These are phyloP conservation scores for Drosophila colorata DNA, from an alignment of 2,888 invertebrate species.

Conservation along the genomic window DNA sequence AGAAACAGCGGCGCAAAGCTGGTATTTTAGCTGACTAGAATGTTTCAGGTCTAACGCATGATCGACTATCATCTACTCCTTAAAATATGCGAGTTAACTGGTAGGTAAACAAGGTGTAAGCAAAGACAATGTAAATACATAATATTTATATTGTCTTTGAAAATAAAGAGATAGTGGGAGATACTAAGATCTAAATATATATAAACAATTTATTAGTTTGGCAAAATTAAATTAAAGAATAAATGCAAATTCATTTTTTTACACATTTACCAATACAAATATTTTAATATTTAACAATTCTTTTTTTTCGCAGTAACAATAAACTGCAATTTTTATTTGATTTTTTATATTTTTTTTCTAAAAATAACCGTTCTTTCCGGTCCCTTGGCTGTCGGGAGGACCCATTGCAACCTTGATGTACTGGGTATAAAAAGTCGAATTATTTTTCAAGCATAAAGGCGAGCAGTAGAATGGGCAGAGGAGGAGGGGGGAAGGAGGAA, in stretches of 20 bases:
- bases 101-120: not conserved
- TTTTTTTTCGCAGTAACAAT: no score
- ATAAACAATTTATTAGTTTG: no score
- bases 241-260: no score
- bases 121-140: no score
- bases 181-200: no score
- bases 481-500: not conserved
- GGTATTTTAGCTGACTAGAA: not conserved
- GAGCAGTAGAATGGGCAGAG: not conserved
- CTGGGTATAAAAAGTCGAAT: slow-evolving; percentile 45
- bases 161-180: no score
- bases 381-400: slow-evolving; percentile 1
- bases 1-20: slow-evolving; percentile 1
- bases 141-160: no score
- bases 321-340: not conserved
- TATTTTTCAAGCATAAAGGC: slow-evolving; percentile 28
- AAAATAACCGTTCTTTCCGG: no score
- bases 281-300: no score
- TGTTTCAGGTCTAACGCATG: not conserved
- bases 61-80: slow-evolving; percentile 4
- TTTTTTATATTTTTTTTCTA: no score
- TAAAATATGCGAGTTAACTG: not conserved
- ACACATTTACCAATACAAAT: no score
- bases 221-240: no score
- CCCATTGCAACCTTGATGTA: slow-evolving; percentile 2